A percentile compares a stretch with the other conserved stretches of the same genome.
Evolutionary conservation across 2,888 invertebrate genomes (phyloP).

Genomic region (Tenthredo scrophulariae): DNA sequence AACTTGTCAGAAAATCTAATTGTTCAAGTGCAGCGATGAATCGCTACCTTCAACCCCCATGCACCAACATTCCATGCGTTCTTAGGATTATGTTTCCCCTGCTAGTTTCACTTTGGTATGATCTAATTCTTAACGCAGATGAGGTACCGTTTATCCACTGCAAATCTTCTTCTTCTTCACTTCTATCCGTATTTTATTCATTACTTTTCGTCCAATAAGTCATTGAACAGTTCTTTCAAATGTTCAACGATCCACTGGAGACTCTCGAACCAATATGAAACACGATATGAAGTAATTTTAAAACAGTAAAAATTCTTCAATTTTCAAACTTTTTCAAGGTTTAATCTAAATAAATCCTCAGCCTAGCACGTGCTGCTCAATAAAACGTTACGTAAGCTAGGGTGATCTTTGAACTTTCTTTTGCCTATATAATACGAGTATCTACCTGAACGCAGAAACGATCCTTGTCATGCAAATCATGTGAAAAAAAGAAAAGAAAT

Average conservation of each 20-base stretch:
- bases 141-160: not conserved
- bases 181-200: not conserved
- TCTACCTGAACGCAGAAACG: not conserved
- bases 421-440: not conserved
- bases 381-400: slow-evolving; percentile 17
- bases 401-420: slow-evolving; percentile 34
- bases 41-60: not conserved
- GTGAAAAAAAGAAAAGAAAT: not conserved
- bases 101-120: not conserved
- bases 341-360: not conserved
- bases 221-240: not conserved
- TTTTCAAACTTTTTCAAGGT: not conserved
- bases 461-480: slow-evolving; percentile 18
- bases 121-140: not conserved
- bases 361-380: not conserved
- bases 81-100: not conserved
- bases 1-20: slow-evolving; percentile 33
- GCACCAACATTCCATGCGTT: slow-evolving; percentile 35
- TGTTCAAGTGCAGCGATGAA: slow-evolving; percentile 32
- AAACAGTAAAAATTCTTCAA: not conserved
- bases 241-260: not conserved
- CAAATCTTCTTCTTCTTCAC: not conserved
- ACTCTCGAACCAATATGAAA: not conserved
- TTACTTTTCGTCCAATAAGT: not conserved
- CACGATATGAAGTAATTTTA: not conserved